These are phyloP conservation scores for Colinus virginianus DNA, from an alignment of 2,113 vertebrate genomes.

Conservation along the genomic window DNA sequence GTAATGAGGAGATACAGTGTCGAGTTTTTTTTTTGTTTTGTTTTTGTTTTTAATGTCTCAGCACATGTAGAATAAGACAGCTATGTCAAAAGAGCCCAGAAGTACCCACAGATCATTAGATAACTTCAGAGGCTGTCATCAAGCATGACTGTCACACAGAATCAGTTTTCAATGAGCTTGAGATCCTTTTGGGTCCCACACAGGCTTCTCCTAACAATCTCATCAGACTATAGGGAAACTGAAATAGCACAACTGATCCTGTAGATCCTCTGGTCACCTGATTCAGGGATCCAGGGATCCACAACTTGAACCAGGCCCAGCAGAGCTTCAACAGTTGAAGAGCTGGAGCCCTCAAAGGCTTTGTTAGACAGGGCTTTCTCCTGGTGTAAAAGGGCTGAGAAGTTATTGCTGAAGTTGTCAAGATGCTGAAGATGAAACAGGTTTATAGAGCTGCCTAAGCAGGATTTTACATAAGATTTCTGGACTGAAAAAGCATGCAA, in stretches of 20 bases:
- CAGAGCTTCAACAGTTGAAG: neutral
- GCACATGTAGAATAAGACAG: neutral
- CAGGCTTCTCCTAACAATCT: neutral
- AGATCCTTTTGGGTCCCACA: neutral
- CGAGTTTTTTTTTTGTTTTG: no score
- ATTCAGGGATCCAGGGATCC: neutral
- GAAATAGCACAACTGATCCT: neutral
- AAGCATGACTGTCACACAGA: neutral
- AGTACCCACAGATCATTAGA: neutral
- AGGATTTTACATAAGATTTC: conserved; percentile 17
- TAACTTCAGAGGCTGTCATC: neutral
- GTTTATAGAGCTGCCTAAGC: conserved; percentile 1
- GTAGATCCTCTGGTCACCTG: neutral
- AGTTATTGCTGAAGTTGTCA: conserved; percentile 4
- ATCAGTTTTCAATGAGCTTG: neutral
- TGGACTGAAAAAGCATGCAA: neutral
- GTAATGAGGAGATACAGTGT: neutral
- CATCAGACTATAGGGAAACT: neutral
- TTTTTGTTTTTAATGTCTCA: neutral
- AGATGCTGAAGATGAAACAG: conserved; percentile 1
- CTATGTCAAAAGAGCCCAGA: neutral
- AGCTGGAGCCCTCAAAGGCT: neutral
- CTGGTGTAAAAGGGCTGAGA: neutral
- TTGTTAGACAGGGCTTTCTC: neutral
- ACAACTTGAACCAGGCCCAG: neutral